Conservation (phyloP, 2,113 vertebrate genomes). For the Ptychochromis oligacanthus region DNA sequence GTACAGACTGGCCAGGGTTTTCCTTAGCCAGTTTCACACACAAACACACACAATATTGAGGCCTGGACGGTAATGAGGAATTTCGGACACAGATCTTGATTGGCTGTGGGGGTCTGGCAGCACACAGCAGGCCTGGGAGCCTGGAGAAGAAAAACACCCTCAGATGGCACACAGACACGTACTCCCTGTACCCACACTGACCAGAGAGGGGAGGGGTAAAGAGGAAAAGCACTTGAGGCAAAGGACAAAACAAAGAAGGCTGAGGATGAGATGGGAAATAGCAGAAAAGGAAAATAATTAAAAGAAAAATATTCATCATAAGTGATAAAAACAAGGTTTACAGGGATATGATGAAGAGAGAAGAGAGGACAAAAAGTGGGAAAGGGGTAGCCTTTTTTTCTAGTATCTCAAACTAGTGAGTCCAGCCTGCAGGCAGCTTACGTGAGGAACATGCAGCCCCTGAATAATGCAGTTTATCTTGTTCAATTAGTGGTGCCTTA, state of each 20-base stretch:
- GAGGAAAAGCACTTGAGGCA: background rate
- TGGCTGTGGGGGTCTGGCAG: conserved; percentile 60
- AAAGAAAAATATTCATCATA: background rate
- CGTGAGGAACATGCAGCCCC: background rate
- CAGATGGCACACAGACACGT: conserved; percentile 34
- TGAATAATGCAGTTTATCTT: conserved; percentile 16
- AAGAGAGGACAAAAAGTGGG: background rate
- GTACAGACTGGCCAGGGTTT: background rate
- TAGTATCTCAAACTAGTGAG: background rate
- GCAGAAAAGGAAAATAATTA: fast-evolving
- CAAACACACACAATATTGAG: background rate
- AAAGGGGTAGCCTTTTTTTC: background rate
- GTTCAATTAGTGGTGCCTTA: background rate
- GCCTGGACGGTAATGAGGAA: conserved; percentile 64
- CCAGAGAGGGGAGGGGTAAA: background rate
- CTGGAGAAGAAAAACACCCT: conserved; percentile 64
- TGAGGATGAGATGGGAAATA: fast-evolving
- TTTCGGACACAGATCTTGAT: conserved; percentile 57
- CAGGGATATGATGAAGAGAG: background rate
- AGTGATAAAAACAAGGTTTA: background rate
- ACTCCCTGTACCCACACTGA: background rate
- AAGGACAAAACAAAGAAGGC: background rate
- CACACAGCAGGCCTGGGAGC: conserved; percentile 27
- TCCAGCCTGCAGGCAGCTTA: background rate
- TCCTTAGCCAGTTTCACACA: background rate